Base-by-base conservation (phyloP, 1,140 invertebrate species). In the Zaprionus inermis region DNA sequence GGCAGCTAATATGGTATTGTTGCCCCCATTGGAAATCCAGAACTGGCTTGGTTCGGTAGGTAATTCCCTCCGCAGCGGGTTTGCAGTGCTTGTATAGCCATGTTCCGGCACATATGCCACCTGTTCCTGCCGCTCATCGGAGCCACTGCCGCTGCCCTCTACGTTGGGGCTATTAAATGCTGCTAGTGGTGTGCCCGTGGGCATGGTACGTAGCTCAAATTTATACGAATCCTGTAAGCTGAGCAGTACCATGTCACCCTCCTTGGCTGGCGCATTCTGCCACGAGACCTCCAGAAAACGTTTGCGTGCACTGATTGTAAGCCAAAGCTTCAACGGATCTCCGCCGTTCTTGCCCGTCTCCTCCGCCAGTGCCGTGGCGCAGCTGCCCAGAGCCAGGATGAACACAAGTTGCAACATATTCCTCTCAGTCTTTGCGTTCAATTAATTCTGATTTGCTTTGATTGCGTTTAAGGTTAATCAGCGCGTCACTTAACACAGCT, bases 271-370 rank as follows among this genome's bases (percentile, higher is more conserved):
- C 0, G 91, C 90, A 81, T 92, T 79, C 24, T 65, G 75, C 91
- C 91, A 92, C 11, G 89, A 91, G 3, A 92, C 71, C 49, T 92
- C 91, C n/a, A 92, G 16, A 41, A 77, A 88, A 11, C 90, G 70
- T 49, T 85, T 88, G 18, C 79, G 85, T 12, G 91, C 88, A 64
- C 90, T 92, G 22, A 92, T 91, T 11, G 91, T 92, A 2, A 92
- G 52, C 89, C 89, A 91, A 1, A 92, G 49, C 24, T 77, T 89
- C 1, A 86, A 44, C 12, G 24, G 22, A 30, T 28, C 3, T 6
- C 38, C 38, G 7, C 2, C n/a, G 44, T 18, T 18, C 44, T 0
- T 5, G 1, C 18, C 46, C 32, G 71, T 65, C 9, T 52, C 51
- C 38, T 56, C 30, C 7, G 75, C 55, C 64, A 34, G 60, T 32